Evolutionary conservation across 2,113 vertebrate genomes (phyloP).

Genomic region (Ammodytes dubius): DNA sequence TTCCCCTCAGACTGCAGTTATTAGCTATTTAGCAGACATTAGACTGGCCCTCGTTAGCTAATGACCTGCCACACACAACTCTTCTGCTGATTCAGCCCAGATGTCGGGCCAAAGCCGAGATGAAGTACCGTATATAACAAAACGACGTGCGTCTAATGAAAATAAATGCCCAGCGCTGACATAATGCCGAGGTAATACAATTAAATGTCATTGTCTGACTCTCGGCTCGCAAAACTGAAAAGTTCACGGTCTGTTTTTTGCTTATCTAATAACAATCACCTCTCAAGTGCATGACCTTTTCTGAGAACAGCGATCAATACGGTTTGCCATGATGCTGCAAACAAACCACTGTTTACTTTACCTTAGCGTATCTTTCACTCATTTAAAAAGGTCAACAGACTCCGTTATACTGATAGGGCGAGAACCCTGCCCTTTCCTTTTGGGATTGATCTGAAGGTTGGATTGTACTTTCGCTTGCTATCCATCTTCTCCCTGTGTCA

Average conservation of each 20-base stretch:
- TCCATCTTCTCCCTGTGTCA: constrained; percentile 35
- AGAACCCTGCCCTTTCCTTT: constrained; percentile 71
- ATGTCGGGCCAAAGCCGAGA: constrained; percentile 33
- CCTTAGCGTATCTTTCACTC: constrained; percentile 76
- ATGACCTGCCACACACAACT: constrained; percentile 51
- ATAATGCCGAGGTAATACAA: constrained; percentile 18
- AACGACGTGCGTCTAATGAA: neutral
- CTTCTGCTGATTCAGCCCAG: constrained; percentile 62
- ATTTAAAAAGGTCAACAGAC: constrained; percentile 82
- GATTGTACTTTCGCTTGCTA: constrained; percentile 37
- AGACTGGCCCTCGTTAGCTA: constrained; percentile 63
- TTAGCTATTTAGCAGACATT: constrained; percentile 69
- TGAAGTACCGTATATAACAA: constrained; percentile 5
- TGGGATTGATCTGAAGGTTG: constrained; percentile 66
- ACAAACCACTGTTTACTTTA: constrained; percentile 79
- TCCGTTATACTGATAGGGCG: constrained; percentile 67
- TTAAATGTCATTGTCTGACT: constrained; percentile 47
- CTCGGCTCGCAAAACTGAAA: constrained; percentile 34
- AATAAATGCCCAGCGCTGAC: constrained; percentile 10
- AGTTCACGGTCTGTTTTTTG: constrained; percentile 61
- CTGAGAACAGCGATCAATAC: constrained; percentile 72
- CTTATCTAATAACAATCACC: constrained; percentile 77
- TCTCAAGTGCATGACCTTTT: constrained; percentile 77
- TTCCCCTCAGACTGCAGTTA: constrained; percentile 49
- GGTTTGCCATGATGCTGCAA: constrained; percentile 69